Percentiles rank a stretch among this genome's conserved stretches.
Evolutionary conservation across 2,888 invertebrate genomes (phyloP).

Genomic region (Muschampia plurimacula): DNA sequence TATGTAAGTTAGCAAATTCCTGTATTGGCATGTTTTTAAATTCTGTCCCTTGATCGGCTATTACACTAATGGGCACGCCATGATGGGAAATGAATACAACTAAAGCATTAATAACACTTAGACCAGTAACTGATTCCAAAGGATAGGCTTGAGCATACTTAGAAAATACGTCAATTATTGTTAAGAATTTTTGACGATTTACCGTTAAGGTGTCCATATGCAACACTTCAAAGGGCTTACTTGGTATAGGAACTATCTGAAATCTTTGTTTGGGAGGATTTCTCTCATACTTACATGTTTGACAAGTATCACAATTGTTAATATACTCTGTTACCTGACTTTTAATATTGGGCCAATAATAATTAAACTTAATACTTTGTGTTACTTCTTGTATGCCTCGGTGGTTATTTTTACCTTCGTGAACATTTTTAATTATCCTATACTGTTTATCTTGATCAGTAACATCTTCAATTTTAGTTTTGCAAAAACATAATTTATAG

Average conservation of each 20-base stretch:
- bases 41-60: slow-evolving; percentile 19
- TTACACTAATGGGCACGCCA: slow-evolving; percentile 20
- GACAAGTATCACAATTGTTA: slow-evolving; percentile 15
- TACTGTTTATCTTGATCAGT: not conserved
- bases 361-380: not conserved
- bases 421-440: slow-evolving; percentile 11
- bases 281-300: slow-evolving; percentile 13
- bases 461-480: slow-evolving; percentile 1
- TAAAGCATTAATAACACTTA: slow-evolving; percentile 17
- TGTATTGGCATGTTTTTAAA: slow-evolving; percentile 17
- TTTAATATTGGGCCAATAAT: slow-evolving; percentile 25
- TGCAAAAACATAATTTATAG: slow-evolving; percentile 2
- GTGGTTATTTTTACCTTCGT: slow-evolving; percentile 14
- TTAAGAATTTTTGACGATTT: slow-evolving; percentile 14
- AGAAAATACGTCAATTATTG: slow-evolving; percentile 23
- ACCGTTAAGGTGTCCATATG: slow-evolving; percentile 19
- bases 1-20: slow-evolving; percentile 19
- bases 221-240: slow-evolving; percentile 21
- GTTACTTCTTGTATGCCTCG: slow-evolving; percentile 12
- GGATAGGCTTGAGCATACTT: slow-evolving; percentile 19
- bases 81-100: slow-evolving; percentile 18
- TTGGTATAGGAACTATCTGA: slow-evolving; percentile 14
- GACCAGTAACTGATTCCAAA: slow-evolving; percentile 6
- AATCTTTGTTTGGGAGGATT: slow-evolving; percentile 7
- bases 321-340: slow-evolving; percentile 9